Conservation (phyloP, 2,888 invertebrate species). For the Drosophila planitibia region DNA sequence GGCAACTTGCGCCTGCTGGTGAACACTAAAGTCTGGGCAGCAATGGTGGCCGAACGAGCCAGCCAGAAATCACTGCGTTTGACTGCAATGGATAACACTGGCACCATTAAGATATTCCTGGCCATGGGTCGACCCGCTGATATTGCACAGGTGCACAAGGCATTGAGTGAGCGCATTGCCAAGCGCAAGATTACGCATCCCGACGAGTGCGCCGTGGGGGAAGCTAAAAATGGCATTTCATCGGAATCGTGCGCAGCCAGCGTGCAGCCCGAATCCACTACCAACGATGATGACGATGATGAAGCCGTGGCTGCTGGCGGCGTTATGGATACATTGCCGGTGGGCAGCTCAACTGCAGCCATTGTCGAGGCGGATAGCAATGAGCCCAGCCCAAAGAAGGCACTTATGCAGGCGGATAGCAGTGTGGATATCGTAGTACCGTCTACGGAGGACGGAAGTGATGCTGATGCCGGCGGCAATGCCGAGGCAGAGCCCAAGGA, state of each 20-base stretch:
- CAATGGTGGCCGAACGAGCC: conserved; percentile 95
- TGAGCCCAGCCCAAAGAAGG: conserved; percentile 83
- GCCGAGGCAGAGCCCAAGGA: conserved; percentile 64
- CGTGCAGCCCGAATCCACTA: conserved; percentile 70
- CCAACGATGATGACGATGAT: conserved; percentile 77
- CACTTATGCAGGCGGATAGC: conserved; percentile 67
- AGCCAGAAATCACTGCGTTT: conserved; percentile 94
- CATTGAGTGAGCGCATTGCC: conserved; percentile 88
- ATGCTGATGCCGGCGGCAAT: conserved; percentile 30
- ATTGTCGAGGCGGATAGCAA: conserved; percentile 81
- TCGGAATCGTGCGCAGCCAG: conserved; percentile 58
- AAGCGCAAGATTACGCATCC: conserved; percentile 82
- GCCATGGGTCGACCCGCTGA: conserved; percentile 91
- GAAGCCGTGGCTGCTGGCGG: conserved; percentile 36
- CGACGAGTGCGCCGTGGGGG: conserved; percentile 70
- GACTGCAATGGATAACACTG: conserved; percentile 93
- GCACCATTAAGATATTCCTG: conserved; percentile 94
- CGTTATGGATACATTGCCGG: conserved; percentile 29
- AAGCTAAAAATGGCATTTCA: conserved; percentile 70
- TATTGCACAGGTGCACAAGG: conserved; percentile 88
- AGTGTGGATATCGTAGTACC: conserved; percentile 54
- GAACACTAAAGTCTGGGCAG: conserved; percentile 97
- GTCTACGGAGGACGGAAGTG: conserved; percentile 9
- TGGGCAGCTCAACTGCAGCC: conserved; percentile 27
- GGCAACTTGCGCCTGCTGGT: conserved; percentile 95